Base-by-base conservation (phyloP, 2,113 vertebrate genomes). In the Empidonax alnorum region DNA sequence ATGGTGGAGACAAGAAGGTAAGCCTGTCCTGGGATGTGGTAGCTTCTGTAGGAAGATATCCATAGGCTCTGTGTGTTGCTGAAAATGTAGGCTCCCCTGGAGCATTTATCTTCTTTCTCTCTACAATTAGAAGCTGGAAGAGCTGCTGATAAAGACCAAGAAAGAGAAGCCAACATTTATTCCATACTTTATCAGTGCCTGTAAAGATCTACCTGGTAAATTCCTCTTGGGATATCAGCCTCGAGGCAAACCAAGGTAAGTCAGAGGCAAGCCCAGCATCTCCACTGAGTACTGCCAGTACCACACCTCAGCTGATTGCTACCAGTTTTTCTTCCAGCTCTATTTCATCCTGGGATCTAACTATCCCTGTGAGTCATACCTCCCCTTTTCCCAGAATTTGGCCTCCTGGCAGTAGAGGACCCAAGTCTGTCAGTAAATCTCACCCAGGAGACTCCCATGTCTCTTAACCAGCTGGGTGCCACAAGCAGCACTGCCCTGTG, bases 121-220 rank as follows among this genome's bases (percentile, higher is more conserved):
- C 87, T 95, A 62, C 94, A 20, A 94, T 92, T 93, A 99, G 99
- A 99, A 99, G 98, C 99, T 99, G 98, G 99, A 99, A 96, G 99
- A 99, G 91, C 90, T 99, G 33, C 97, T 99, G 83, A 92, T 99
- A 92, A 99, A 98, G 97, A 97, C 98, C 72, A 99, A 99, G 98
- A 98, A 99, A 95, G 99, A 99, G 97, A 99, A 99, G 94, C 99
- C 99, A 31, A 99, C 99, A 18, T 99, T 99, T 96, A 99, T 99
- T 97, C 99, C 99, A 21, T 99, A 99, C 95, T 99, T 98, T 92
- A 97, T 99, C 93, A 99, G 99, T 66, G 98, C 99, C 74, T 99
- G 99, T 96, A 99, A 98, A 98, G 99, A 99, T 58, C 98, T 99
- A 47, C 99, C 99, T 28, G 99, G 99, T 80, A 99, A 99, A 97